A percentile compares a stretch with the other conserved stretches of the same genome.
phyloP scores from a whole-genome alignment of 2,797 vertebrate genomes.

The Gallirallus australis region DNA sequence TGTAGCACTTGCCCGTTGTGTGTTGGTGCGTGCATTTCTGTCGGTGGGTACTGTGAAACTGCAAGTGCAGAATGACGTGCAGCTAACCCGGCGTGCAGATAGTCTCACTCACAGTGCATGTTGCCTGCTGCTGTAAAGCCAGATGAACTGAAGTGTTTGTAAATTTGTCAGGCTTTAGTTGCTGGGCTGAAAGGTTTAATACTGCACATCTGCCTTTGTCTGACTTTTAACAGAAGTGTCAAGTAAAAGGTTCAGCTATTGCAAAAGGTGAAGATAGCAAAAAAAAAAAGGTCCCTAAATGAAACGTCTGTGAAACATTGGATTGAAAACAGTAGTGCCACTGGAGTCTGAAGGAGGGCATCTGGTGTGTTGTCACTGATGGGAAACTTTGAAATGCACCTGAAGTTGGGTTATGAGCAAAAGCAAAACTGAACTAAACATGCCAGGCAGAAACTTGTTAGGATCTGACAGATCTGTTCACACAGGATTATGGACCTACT shows the following conservation, averaged over 20 bases:
- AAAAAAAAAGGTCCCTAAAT: background rate
- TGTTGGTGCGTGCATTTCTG: background rate
- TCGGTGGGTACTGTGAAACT: background rate
- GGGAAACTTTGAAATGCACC: background rate
- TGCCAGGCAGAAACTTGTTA: background rate
- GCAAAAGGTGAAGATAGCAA: background rate
- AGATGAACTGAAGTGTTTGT: background rate
- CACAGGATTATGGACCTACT: fast-evolving
- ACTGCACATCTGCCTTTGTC: background rate
- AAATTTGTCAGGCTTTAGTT: background rate
- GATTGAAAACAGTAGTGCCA: background rate
- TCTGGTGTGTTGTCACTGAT: background rate
- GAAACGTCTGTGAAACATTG: background rate
- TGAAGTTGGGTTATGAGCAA: background rate
- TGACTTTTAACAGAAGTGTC: background rate
- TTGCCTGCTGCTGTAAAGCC: background rate
- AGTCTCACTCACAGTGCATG: background rate
- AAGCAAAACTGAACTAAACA: background rate
- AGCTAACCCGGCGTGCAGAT: background rate
- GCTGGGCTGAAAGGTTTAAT: background rate
- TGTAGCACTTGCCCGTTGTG: background rate
- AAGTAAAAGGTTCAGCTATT: background rate
- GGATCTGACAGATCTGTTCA: background rate
- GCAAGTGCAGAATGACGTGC: background rate
- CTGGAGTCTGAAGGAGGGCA: background rate